phyloP scores from a whole-genome alignment of 2,797 vertebrate species.

The Artibeus lituratus region DNA sequence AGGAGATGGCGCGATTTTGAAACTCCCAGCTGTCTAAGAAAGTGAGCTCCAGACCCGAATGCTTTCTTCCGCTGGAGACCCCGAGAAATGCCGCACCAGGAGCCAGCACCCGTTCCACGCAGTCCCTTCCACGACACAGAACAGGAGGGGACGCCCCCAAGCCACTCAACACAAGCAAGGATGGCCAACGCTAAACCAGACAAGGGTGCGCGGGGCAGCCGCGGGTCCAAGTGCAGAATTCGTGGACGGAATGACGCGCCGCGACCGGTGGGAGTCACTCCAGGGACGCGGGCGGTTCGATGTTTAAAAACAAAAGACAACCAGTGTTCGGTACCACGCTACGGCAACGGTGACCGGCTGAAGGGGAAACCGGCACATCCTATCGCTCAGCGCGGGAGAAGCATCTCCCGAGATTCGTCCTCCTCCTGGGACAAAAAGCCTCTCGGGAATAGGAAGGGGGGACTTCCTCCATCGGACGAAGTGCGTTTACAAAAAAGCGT shows the following conservation, averaged over 20 bases:
- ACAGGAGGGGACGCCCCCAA: not conserved
- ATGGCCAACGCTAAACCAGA: not conserved
- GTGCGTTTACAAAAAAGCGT: not conserved
- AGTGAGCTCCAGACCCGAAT: not conserved
- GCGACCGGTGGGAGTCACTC: not conserved
- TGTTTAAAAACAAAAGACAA: not conserved
- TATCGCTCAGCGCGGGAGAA: not conserved
- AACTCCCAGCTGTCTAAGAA: not conserved
- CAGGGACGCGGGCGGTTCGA: not conserved
- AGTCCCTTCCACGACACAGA: not conserved
- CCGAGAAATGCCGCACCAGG: not conserved
- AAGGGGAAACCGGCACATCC: not conserved
- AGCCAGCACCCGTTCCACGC: not conserved
- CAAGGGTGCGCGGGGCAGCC: not conserved
- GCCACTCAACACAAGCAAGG: not conserved
- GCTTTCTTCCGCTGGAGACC: not conserved
- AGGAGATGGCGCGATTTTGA: not conserved
- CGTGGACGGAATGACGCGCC: too few relatives aligned
- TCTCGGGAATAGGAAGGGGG: not conserved
- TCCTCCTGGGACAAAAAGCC: not conserved
- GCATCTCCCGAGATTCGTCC: not conserved
- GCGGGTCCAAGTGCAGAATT: not conserved
- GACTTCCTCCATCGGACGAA: not conserved
- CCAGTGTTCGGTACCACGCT: rapidly evolving
- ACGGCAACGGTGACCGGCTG: too few relatives aligned